Conservation (phyloP, 92 coral and sea anemone species). For the Porites rus region DNA sequence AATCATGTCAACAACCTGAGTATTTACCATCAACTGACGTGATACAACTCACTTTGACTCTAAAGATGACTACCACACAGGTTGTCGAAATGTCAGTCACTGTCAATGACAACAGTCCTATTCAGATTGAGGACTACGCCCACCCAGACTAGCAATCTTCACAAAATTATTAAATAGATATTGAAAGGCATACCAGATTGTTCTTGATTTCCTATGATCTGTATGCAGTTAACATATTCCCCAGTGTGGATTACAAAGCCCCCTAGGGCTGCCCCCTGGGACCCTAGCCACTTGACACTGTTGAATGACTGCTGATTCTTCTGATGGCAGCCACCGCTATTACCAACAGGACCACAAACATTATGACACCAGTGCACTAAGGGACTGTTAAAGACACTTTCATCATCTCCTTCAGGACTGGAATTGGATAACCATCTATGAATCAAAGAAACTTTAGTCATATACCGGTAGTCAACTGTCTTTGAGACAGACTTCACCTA, state of each 20-base stretch:
- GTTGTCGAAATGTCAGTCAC: too few relatives aligned
- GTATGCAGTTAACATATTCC: conserved; percentile 80
- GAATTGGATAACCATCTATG: conserved; percentile 82
- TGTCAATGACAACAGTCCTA: too few relatives aligned
- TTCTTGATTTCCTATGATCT: conserved; percentile 64
- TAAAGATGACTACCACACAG: too few relatives aligned
- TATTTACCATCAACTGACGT: too few relatives aligned
- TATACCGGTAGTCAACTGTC: too few relatives aligned
- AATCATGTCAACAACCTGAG: too few relatives aligned
- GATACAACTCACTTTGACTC: too few relatives aligned
- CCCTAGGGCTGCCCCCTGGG: conserved; percentile 57
- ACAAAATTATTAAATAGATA: too few relatives aligned
- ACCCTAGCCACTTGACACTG: conserved; percentile 71
- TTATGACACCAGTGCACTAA: conserved; percentile 84
- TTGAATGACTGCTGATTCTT: conserved; percentile 68
- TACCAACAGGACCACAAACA: conserved; percentile 94
- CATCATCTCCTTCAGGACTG: conserved; percentile 35
- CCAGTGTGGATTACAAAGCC: conserved; percentile 86
- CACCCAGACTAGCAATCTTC: too few relatives aligned
- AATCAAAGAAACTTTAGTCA: background rate
- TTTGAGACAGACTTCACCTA: too few relatives aligned
- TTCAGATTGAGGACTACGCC: too few relatives aligned
- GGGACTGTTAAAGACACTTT: conserved; percentile 36
- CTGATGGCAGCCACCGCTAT: conserved; percentile 66
- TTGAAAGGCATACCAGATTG: conserved; percentile 7